Percentiles rank a stretch among this genome's conserved stretches.
These are phyloP conservation scores for Noctilio leporinus DNA, from an alignment of 2,113 vertebrate species.

Conservation along the genomic window DNA sequence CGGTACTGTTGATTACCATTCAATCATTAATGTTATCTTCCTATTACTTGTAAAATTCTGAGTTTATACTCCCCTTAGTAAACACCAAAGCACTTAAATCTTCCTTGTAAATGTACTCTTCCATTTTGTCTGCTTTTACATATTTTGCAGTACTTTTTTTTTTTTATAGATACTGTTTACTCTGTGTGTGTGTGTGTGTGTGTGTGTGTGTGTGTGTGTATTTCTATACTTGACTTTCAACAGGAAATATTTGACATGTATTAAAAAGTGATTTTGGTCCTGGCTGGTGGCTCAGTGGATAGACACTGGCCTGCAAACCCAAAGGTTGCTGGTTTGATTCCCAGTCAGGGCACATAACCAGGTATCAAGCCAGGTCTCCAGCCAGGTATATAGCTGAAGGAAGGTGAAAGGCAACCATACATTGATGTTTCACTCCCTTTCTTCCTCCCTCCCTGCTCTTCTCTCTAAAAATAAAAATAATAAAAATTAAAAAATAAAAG, in stretches of 20 bases:
- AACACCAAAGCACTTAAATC: not conserved
- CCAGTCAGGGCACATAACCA: too few relatives aligned
- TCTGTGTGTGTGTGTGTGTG: not conserved
- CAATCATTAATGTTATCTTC: fast-evolving
- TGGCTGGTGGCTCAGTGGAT: too few relatives aligned
- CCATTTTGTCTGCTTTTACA: not conserved
- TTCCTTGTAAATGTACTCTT: not conserved
- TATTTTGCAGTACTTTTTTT: not conserved
- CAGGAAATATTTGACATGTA: not conserved
- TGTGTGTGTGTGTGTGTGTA: not conserved
- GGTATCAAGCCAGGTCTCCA: too few relatives aligned
- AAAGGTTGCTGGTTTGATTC: too few relatives aligned
- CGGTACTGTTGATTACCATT: fast-evolving
- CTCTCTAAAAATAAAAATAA: too few relatives aligned
- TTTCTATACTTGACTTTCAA: not conserved
- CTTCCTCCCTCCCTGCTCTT: too few relatives aligned
- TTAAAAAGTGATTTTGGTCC: not conserved
- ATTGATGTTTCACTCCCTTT: too few relatives aligned
- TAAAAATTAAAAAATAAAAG: too few relatives aligned
- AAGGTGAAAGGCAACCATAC: too few relatives aligned
- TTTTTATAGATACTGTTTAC: not conserved
- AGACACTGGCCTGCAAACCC: too few relatives aligned
- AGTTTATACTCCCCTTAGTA: too few relatives aligned
- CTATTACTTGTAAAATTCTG: fast-evolving
- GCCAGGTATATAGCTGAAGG: too few relatives aligned